Evolutionary conservation across 2,797 vertebrate genomes (phyloP), one percentile per base, ranked within the genome.

Genomic region (Varecia variegata): DNA sequence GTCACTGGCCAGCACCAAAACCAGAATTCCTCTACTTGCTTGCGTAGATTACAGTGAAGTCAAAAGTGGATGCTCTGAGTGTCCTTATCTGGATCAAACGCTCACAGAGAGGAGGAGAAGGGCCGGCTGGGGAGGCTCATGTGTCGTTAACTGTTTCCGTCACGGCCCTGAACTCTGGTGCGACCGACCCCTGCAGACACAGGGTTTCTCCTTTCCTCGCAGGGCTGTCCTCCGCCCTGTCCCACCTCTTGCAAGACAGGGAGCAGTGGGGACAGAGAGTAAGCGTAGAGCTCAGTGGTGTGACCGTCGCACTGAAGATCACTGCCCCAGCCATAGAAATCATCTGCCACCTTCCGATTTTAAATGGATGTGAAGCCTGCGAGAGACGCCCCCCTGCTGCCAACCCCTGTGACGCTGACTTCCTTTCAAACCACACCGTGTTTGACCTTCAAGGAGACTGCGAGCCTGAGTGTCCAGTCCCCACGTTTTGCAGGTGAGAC

Each of bases 121-220:
- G 56, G 14, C 9, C 1, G n/a, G 27, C 9, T 7, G 4, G 8
- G 65, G 11, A 83, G 10, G 20, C 2, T 1, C 1, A 0, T 7
- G 10, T 18, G 25, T 32, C 8, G 2, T 0, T 23, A 1, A 0
- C 17, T 2, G 0, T 1, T 1, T 27, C 54, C 7, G 21, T 23
- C 54, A 56, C 8, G 54, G 54, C 20, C 3, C 21, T 5, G 8
- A 56, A 21, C 54, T 23, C 54, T 3, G 21, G 20, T 56, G 54
- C 21, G 14, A n/a, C 25, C n/a, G n/a, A n/a, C n/a, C n/a, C 5
- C 67, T 23, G n/a, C 25, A 18, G 0, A 2, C 12, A 2, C 21
- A 0, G 1, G 35, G 11, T 27, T n/a, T 30, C 40, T 62, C n/a
- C 45, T 52, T 18, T 54, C 15, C 21, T 35, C 43, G 45, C 30